Conservation (phyloP, 1,140 invertebrate species). For the Nixonia krombeini region DNA sequence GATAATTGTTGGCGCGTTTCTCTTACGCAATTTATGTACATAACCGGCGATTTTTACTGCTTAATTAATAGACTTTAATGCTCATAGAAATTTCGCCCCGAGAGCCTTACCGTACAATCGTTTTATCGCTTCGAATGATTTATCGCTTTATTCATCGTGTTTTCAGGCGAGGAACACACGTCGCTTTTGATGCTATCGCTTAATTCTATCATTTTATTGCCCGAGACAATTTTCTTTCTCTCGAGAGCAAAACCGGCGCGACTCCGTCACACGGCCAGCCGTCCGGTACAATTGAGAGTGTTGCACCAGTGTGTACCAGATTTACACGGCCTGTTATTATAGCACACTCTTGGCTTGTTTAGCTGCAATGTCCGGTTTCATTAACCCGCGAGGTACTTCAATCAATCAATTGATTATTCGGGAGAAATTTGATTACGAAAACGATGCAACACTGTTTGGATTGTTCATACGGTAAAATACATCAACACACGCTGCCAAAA, state of each 20-base stretch:
- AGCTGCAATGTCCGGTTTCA: slow-evolving; percentile 20
- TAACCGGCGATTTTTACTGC: neutral
- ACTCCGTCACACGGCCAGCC: neutral
- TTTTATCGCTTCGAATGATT: slow-evolving; percentile 1
- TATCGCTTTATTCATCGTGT: neutral
- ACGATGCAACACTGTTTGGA: slow-evolving; percentile 18
- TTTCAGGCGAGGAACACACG: slow-evolving; percentile 6
- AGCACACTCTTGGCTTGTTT: slow-evolving; percentile 15
- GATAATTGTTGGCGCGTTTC: too few relatives aligned
- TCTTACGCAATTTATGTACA: too few relatives aligned
- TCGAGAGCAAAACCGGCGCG: slow-evolving; percentile 18
- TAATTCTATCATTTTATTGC: slow-evolving; percentile 13
- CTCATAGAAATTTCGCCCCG: neutral
- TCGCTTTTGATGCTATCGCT: slow-evolving; percentile 4
- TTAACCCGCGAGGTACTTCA: slow-evolving; percentile 14
- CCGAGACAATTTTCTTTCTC: slow-evolving; percentile 19
- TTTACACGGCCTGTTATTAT: slow-evolving; percentile 12
- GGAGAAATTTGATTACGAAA: slow-evolving; percentile 38
- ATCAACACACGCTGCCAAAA: neutral
- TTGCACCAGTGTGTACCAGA: slow-evolving; percentile 8
- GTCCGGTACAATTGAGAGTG: slow-evolving; percentile 19
- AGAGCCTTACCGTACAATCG: neutral
- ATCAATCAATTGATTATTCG: slow-evolving; percentile 34
- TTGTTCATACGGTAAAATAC: slow-evolving; percentile 21
- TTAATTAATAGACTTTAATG: neutral